Base-by-base conservation (phyloP, 1,140 invertebrate species). In the Oryzaephilus surinamensis region DNA sequence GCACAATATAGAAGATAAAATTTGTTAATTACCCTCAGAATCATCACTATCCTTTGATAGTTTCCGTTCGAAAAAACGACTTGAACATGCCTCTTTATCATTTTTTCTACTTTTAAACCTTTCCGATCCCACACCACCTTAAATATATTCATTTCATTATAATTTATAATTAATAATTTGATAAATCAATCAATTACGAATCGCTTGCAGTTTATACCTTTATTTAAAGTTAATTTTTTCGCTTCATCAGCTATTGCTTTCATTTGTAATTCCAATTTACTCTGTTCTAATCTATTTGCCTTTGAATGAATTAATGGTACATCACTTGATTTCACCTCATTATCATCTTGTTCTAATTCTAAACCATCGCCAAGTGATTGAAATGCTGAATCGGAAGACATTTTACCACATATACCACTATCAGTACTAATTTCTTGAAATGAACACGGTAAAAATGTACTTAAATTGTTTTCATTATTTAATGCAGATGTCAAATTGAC, bases 181-280 rank as follows among this genome's bases (percentile, higher is more conserved):
- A n/a, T n/a, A n/a, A n/a, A n/a, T n/a, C n/a, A 66, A 70, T 38
- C 69, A 50, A 17, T 57, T 53, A 36, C 42, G n/a, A 21, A 12
- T 19, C 28, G 2, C 16, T 27, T 10, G 39, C 12, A 30, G 18
- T 37, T 28, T 24, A 32, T 54, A 56, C 55, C 48, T 45, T 46
- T 51, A 6, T 38, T 41, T 10, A 52, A 39, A 26, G 41, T 42
- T 17, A 54, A 43, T 34, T 46, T 51, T 34, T 57, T 60, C 0
- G 57, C 55, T 37, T 65, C 62, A 36, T 66, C 54, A 4, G 57
- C 63, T 6, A 58, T 48, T 6, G 50, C 46, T 35, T 61, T 63
- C 54, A 60, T 60, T 49, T 74, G 67, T 45, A 73, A 62, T 44
- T 76, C 73, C 47, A 77, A 45, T 45, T 74, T 52, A 12, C 3